Percentiles rank a stretch among this genome's conserved stretches.
These are phyloP conservation scores for Sitta carolinensis DNA, from an alignment of 2,797 vertebrate species.

Conservation along the genomic window DNA sequence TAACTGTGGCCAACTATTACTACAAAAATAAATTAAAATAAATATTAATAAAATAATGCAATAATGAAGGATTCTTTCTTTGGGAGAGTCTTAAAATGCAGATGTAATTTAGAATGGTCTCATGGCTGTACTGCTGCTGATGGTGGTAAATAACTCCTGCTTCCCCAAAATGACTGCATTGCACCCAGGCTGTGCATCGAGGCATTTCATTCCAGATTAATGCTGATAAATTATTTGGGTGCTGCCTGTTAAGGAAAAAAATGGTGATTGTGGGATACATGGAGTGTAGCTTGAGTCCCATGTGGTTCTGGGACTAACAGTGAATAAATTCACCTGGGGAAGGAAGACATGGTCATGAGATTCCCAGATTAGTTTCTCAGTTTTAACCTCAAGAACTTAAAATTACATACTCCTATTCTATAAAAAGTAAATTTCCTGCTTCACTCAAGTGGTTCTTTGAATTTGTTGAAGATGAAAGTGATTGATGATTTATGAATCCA, in stretches of 20 bases:
- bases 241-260: neutral
- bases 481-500: neutral
- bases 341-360: neutral
- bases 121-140: neutral
- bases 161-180: neutral
- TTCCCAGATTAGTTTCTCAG: neutral
- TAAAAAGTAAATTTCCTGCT: neutral
- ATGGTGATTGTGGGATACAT: fast-evolving
- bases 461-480: neutral
- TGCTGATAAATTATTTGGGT: neutral
- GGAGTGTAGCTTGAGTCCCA: neutral
- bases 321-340: neutral
- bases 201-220: neutral
- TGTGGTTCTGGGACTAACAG: neutral
- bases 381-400: neutral
- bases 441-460: neutral
- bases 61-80: neutral
- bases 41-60: neutral
- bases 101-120: neutral
- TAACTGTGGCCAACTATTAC: constrained; percentile 27
- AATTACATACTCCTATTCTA: neutral
- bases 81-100: constrained; percentile 22
- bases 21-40: constrained; percentile 25
- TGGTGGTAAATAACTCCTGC: neutral
- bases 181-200: neutral